Evolutionary conservation across 2,113 vertebrate species (phyloP).

Genomic region (Solea solea): DNA sequence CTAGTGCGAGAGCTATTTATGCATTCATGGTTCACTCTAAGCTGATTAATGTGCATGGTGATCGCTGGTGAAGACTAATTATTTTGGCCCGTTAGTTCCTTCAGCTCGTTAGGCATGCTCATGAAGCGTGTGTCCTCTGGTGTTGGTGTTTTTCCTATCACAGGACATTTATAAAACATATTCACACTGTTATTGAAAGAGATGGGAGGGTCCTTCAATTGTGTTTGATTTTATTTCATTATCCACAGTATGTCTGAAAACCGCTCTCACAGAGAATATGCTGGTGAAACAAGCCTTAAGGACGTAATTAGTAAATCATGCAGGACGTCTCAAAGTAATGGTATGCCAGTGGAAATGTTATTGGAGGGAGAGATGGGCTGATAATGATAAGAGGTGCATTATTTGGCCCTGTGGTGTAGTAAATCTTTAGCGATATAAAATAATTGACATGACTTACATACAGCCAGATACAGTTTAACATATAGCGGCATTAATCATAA

Average conservation of each 20-base stretch:
- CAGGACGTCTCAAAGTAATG: slow-evolving; percentile 20
- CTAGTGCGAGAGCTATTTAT: slow-evolving; percentile 57
- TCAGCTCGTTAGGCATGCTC: slow-evolving; percentile 47
- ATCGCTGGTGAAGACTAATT: slow-evolving; percentile 69
- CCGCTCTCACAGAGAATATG: slow-evolving; percentile 5
- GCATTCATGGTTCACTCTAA: slow-evolving; percentile 58
- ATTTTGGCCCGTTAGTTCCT: slow-evolving; percentile 59
- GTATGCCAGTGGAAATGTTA: slow-evolving; percentile 16
- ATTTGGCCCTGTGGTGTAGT: slow-evolving; percentile 24
- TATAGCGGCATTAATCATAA: slow-evolving; percentile 22
- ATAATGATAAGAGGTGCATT: slow-evolving; percentile 31
- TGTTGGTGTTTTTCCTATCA: slow-evolving; percentile 42
- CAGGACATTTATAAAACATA: slow-evolving; percentile 45
- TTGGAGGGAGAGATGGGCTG: slow-evolving; percentile 31
- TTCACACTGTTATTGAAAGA: slow-evolving; percentile 31
- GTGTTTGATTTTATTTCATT: slow-evolving; percentile 39
- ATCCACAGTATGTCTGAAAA: slow-evolving; percentile 25
- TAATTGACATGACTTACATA: slow-evolving; percentile 27
- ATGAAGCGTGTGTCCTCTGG: slow-evolving; percentile 46
- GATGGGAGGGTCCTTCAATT: slow-evolving; percentile 7
- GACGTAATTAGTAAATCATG: slow-evolving; percentile 21
- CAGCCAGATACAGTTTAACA: slow-evolving; percentile 24
- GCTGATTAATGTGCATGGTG: slow-evolving; percentile 63
- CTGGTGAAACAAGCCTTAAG: slow-evolving; percentile 6
- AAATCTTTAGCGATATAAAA: slow-evolving; percentile 31